Base-by-base conservation (phyloP, 2,797 vertebrate genomes). In the Pseudocheirus occidentalis region DNA sequence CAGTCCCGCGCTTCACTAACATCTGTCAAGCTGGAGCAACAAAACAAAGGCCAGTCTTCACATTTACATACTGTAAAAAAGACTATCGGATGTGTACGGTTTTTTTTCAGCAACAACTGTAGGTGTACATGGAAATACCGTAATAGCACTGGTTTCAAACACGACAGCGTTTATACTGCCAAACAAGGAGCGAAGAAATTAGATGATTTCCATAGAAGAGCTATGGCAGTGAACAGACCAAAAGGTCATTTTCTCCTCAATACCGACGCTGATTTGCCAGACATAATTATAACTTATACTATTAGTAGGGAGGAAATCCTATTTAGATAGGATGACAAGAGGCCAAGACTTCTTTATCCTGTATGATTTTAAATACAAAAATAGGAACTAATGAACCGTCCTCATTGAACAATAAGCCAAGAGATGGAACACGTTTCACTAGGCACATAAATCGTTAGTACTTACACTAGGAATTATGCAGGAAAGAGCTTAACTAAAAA, bases 211-310 rank as follows among this genome's bases (percentile, higher is more conserved):
- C 40, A 81, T 81, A 81, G 66, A n/a, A 91, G 91, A 3, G 57
- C 52, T 54, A 55, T n/a, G 34, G 62, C 62, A 93, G 9, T 54
- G 34, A 55, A 53, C 24, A 54, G 54, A 54, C 12, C 21, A 93
- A 81, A 81, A 54, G 53, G 24, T 62, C n/a, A 16, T 62, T 93
- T 54, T 40, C 66, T 81, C 27, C 62, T 40, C 53, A n/a, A n/a
- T 55, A 93, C n/a, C 54, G 54, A 73, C 55, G 0, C 29, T 93
- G 90, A 73, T 55, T 87, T 96, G 62, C 91, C 91, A 94, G 96
- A 96, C 95, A 66, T 91, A 92, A 21, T 95, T 31, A 66, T 87
- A 92, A 28, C 93, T 31, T 93, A 55, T 18, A 27, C 62, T 55
- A 55, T 56, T 89, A 55, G 53, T 28, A 40, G 59, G 6, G 40